A percentile compares a stretch with the other conserved stretches of the same genome.
These are phyloP conservation scores for Platorchestia sp. DNA, from an alignment of 1,140 invertebrate genomes.

Conservation along the genomic window DNA sequence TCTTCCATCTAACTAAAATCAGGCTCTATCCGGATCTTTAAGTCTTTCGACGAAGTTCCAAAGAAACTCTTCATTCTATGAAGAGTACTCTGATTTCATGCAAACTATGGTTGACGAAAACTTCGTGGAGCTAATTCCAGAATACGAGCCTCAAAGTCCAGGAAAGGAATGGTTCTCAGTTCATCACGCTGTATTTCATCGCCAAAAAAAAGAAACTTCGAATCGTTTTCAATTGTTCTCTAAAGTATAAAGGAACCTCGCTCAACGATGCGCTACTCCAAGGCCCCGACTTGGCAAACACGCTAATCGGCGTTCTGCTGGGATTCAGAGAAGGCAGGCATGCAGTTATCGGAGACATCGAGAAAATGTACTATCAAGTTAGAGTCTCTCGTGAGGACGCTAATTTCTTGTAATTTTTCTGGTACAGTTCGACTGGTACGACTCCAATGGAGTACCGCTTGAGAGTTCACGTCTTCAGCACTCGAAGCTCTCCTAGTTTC, in stretches of 20 bases:
- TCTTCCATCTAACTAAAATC: not conserved
- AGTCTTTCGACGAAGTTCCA: too few relatives aligned
- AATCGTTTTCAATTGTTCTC: too few relatives aligned
- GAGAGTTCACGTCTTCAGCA: not conserved
- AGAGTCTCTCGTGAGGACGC: too few relatives aligned
- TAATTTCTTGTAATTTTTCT: not conserved
- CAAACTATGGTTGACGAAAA: not conserved
- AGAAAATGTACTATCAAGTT: too few relatives aligned
- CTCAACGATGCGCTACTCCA: not conserved
- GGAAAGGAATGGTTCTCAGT: not conserved
- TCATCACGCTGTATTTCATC: not conserved
- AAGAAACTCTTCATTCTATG: too few relatives aligned
- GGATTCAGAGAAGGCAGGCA: not conserved
- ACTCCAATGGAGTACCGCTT: not conserved
- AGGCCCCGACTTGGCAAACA: conserved; percentile 8
- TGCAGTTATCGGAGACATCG: not conserved
- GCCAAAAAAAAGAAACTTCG: not conserved
- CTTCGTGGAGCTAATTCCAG: not conserved
- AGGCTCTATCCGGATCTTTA: not conserved
- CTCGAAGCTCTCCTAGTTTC: not conserved
- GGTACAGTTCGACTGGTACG: not conserved
- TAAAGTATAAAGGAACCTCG: not conserved
- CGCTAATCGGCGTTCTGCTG: not conserved
- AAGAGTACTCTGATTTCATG: not conserved
- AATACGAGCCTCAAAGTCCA: not conserved